These are phyloP conservation scores for Lophura nycthemera DNA, from an alignment of 2,113 vertebrate species.

Conservation along the genomic window DNA sequence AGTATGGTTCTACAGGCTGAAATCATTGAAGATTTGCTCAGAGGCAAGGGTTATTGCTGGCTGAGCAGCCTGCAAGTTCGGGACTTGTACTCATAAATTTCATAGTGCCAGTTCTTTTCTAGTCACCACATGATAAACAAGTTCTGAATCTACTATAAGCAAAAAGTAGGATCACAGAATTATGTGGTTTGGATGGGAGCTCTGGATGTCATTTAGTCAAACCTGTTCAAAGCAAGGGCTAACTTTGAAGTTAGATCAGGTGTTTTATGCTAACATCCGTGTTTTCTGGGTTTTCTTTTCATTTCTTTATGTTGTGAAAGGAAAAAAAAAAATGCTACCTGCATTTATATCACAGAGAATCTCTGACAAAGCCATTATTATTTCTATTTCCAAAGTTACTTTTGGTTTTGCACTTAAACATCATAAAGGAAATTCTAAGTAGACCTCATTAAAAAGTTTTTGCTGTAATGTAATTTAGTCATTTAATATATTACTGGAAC, in stretches of 20 bases:
- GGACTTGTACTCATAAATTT: background rate
- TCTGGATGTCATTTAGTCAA: background rate
- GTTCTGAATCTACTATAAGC: background rate
- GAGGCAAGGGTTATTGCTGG: background rate
- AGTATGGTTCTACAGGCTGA: background rate
- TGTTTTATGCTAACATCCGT: background rate
- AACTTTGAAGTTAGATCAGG: background rate
- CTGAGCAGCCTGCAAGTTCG: background rate
- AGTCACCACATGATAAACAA: background rate
- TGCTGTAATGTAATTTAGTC: background rate
- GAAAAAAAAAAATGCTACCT: background rate
- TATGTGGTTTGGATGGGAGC: background rate
- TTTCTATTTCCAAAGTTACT: conserved; percentile 13
- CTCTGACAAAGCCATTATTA: background rate
- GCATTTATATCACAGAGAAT: background rate
- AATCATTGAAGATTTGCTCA: background rate
- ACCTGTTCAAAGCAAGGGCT: background rate
- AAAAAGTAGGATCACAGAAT: background rate
- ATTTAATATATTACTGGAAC: background rate
- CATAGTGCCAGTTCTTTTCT: background rate
- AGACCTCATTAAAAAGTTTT: background rate
- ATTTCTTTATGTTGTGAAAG: background rate
- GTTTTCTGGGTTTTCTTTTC: background rate
- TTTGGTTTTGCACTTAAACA: background rate
- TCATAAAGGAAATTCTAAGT: background rate